Evolutionary conservation across 2,113 vertebrate species (phyloP).

Genomic region (Microcebus tavaratra): DNA sequence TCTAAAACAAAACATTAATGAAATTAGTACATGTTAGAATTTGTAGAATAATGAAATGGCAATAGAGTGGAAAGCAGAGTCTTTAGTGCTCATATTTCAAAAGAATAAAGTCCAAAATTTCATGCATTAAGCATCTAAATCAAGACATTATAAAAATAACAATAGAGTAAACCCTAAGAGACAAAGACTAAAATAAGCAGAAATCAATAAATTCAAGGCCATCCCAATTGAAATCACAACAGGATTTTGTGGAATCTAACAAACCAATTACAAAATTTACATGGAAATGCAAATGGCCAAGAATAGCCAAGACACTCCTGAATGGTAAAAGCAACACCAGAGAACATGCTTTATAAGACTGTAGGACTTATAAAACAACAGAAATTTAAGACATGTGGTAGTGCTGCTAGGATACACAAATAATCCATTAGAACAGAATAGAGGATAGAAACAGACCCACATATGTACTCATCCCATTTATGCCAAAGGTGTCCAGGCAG

Average conservation of each 20-base stretch:
- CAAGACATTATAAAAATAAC: neutral
- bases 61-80: neutral
- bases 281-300: neutral
- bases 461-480: neutral
- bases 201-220: neutral
- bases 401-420: neutral
- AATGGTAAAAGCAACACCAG: neutral
- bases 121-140: neutral
- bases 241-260: neutral
- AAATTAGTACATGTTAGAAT: neutral
- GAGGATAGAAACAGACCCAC: neutral
- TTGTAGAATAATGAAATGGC: neutral
- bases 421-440: neutral
- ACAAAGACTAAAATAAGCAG: neutral
- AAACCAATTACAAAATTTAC: neutral
- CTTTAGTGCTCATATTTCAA: neutral
- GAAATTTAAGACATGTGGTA: neutral
- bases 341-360: neutral
- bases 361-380: neutral
- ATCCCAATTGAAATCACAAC: neutral
- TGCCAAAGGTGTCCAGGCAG: neutral
- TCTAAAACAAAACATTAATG: neutral
- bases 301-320: neutral
- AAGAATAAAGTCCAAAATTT: neutral
- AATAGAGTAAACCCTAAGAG: neutral